Conservation (phyloP, 1,140 invertebrate genomes). For the Ooceraea biroi region DNA sequence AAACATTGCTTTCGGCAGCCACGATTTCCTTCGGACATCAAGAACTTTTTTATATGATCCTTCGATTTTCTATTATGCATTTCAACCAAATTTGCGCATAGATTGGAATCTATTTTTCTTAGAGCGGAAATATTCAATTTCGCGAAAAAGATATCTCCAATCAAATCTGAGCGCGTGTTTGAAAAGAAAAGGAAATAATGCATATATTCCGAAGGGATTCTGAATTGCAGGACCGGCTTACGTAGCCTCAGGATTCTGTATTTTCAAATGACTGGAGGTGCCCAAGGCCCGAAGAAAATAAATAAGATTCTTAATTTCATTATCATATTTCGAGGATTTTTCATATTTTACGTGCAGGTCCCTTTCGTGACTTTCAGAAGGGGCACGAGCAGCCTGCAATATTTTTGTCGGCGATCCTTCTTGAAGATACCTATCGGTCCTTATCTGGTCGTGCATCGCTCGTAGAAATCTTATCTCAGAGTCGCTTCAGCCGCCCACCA, state of each 20-base stretch:
- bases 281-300: slow-evolving; percentile 31
- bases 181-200: background rate
- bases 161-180: background rate
- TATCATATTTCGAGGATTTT: slow-evolving; percentile 77
- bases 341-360: slow-evolving; percentile 65
- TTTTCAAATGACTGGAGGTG: background rate
- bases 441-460: slow-evolving; percentile 73
- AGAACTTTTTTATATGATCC: slow-evolving; percentile 24
- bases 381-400: slow-evolving; percentile 37
- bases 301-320: slow-evolving; percentile 72
- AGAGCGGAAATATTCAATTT: too few species aligned
- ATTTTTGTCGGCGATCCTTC: slow-evolving; percentile 70
- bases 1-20: slow-evolving; percentile 70
- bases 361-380: slow-evolving; percentile 35
- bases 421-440: slow-evolving; percentile 66
- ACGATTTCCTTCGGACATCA: slow-evolving; percentile 61
- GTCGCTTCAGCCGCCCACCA: slow-evolving; percentile 47
- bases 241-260: background rate
- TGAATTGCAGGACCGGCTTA: background rate
- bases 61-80: slow-evolving; percentile 50
- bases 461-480: slow-evolving; percentile 76
- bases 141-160: too few species aligned
- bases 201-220: background rate
- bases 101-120: background rate
- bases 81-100: slow-evolving; percentile 30